A percentile compares a stretch with the other conserved stretches of the same genome.
Evolutionary conservation across 1,140 invertebrate genomes (phyloP).

Genomic region (Bursaphelenchus mucronatus): DNA sequence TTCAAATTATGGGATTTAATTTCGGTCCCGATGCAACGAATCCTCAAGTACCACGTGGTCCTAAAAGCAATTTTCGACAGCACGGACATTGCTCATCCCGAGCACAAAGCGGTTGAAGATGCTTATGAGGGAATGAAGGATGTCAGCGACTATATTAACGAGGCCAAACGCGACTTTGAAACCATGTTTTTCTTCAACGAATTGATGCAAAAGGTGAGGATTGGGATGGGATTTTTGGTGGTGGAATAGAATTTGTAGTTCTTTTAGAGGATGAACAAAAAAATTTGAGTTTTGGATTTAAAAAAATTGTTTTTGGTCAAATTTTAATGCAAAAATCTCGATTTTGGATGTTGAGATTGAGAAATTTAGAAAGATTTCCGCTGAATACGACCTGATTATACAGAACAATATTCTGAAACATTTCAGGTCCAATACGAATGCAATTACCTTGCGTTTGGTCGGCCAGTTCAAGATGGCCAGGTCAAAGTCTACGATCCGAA

Average conservation of each 20-base stretch:
- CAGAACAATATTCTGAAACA: background rate
- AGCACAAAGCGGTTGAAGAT: constrained; percentile 3
- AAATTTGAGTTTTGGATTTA: too few relatives aligned
- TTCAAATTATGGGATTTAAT: constrained; percentile 62
- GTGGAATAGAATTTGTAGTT: too few relatives aligned
- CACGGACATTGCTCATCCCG: background rate
- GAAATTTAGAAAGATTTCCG: background rate
- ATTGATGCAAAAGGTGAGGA: background rate
- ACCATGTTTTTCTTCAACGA: constrained; percentile 57
- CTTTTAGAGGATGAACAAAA: too few relatives aligned
- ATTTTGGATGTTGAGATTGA: too few relatives aligned
- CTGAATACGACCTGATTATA: background rate
- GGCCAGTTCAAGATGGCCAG: constrained; percentile 61
- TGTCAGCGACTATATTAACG: constrained; percentile 63
- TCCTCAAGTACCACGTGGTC: constrained; percentile 63
- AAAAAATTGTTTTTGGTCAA: too few relatives aligned
- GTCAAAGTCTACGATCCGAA: constrained; percentile 58
- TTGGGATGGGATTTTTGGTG: background rate
- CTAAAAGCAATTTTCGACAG: constrained; percentile 50
- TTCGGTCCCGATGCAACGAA: constrained; percentile 63
- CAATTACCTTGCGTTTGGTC: constrained; percentile 61
- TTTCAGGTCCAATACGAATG: constrained; percentile 10
- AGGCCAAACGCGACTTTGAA: constrained; percentile 64
- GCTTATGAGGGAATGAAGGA: constrained; percentile 54
- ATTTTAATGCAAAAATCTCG: too few relatives aligned